phyloP scores from a whole-genome alignment of 2,797 vertebrate genomes.

The Sebastes itinus region DNA sequence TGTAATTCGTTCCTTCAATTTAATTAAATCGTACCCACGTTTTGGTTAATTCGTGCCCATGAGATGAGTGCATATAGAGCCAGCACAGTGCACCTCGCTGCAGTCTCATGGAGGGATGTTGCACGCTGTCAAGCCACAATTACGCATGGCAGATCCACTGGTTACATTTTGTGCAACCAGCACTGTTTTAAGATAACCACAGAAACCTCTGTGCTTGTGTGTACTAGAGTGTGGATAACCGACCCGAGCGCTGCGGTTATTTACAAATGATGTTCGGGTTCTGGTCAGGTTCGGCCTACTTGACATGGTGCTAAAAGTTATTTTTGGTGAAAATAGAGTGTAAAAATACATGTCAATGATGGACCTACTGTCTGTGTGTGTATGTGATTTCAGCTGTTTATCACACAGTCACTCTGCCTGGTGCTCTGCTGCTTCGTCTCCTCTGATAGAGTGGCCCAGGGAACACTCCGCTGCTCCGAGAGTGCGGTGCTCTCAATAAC shows the following conservation, averaged over 20 bases:
- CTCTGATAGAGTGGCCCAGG: background rate
- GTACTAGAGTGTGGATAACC: background rate
- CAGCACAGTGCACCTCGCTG: background rate
- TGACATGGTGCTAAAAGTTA: background rate
- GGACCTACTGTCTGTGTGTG: background rate
- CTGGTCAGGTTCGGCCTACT: background rate
- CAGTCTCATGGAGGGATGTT: too few relatives aligned
- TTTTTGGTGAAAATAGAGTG: background rate
- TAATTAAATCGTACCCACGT: background rate
- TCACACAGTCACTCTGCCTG: background rate
- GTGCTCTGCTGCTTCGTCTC: background rate
- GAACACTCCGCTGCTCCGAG: background rate
- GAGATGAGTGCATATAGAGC: background rate
- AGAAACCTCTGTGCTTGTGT: background rate
- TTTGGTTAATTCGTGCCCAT: background rate
- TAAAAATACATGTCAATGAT: background rate
- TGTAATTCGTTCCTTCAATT: background rate
- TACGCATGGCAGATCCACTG: background rate
- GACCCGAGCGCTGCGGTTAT: background rate
- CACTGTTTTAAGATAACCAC: too few relatives aligned
- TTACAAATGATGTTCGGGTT: background rate
- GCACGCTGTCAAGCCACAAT: too few relatives aligned
- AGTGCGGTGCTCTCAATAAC: too few relatives aligned
- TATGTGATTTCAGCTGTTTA: background rate
- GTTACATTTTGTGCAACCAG: background rate